Evolutionary conservation across 2,888 invertebrate species (phyloP), one percentile per base, ranked within the genome.

Genomic region (Deroplatys truncata): DNA sequence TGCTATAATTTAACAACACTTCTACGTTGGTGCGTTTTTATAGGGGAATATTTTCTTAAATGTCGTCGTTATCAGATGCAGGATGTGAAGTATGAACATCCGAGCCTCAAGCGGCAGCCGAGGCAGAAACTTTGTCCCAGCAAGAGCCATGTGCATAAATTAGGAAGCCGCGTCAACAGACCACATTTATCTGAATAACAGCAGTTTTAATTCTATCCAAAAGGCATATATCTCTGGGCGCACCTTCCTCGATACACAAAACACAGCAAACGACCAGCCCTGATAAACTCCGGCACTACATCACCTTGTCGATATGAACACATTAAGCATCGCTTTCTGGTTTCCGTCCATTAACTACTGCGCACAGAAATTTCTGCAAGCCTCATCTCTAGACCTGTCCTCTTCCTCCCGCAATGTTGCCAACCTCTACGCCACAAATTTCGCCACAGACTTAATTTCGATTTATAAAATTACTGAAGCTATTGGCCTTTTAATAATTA

Each of bases 281-380:
- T 72, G 56, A 72, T 72, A 72, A 72, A 72, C 56, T 72, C 56
- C 20, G 56, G 56, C 20, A 72, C 56, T 72, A 72, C 56, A 72
- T 72, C 56, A 72, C 20, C 56, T 72, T 72, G 56, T 72, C 56
- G 56, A 72, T 72, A 72, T 72, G 56, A 72, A 72, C 56, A 72
- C 56, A 72, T 72, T 72, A 72, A 72, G 56, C 56, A 72, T 72
- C 56, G 56, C 85, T 72, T 72, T 86, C 84, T 88, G 90, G 89
- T 89, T 90, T 90, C 89, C 90, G 90, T 89, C 89, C 90, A 90
- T 89, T 90, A 90, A 88, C 82, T 85, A 88, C 56, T 25, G 56
- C 56, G 56, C 20, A 85, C 85, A 88, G 88, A 90, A 90, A 90
- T 90, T 90, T 90, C 90, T 89, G 89, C 89, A 84, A 86, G 86